Evolutionary conservation across 30 jellyfish, hydroid and myxozoan genomes (phyloP).

Genomic region (Aurelia sp.): DNA sequence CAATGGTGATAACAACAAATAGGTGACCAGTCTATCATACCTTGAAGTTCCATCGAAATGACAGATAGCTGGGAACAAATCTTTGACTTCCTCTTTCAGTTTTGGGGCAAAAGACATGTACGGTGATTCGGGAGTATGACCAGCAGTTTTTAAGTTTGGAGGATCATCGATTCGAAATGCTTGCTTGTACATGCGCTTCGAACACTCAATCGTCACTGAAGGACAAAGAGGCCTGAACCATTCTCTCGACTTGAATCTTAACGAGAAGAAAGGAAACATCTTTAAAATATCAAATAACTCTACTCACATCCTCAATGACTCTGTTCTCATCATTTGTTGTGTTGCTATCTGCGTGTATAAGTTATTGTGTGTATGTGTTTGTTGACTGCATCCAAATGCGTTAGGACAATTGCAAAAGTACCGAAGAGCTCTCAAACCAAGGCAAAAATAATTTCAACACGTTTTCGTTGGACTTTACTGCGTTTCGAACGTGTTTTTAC

Average conservation of each 20-base stretch:
- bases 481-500: too few relatives aligned
- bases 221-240: slow-evolving; percentile 66
- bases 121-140: slow-evolving; percentile 36
- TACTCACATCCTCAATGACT: background rate
- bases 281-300: background rate
- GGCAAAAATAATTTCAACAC: too few relatives aligned
- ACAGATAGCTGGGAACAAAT: slow-evolving; percentile 46
- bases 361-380: too few relatives aligned
- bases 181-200: slow-evolving; percentile 9
- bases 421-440: too few relatives aligned
- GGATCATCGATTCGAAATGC: background rate
- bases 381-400: too few relatives aligned
- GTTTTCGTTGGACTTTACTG: too few relatives aligned
- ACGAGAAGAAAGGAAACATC: background rate
- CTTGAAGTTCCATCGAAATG: slow-evolving; percentile 59
- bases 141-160: too few relatives aligned
- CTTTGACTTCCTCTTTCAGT: slow-evolving; percentile 10
- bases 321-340: too few relatives aligned
- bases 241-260: slow-evolving; percentile 50
- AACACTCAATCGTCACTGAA: slow-evolving; percentile 42
- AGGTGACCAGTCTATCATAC: background rate
- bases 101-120: slow-evolving; percentile 62
- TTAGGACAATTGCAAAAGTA: too few relatives aligned
- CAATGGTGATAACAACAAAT: too few relatives aligned
- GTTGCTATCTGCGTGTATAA: too few relatives aligned